These are phyloP conservation scores for Thereuonema tuberculata DNA, from an alignment of 1,140 invertebrate genomes.

Conservation along the genomic window DNA sequence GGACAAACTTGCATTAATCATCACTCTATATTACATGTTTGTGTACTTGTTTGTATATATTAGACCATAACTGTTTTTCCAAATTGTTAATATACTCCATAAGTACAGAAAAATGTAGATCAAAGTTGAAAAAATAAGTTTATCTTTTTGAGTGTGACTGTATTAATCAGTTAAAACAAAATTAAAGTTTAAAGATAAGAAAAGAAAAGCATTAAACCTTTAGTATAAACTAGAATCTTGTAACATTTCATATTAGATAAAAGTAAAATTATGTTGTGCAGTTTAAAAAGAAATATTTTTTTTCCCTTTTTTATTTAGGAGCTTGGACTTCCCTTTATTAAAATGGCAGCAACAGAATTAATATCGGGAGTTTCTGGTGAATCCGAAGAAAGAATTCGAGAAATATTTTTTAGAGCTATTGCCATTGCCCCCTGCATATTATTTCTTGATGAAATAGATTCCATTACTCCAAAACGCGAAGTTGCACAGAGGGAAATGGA, in stretches of 20 bases:
- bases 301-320: slow-evolving; percentile 30
- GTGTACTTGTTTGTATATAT: too few species aligned
- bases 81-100: too few species aligned
- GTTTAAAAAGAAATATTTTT: background rate
- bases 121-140: too few species aligned
- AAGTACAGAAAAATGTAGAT: too few species aligned
- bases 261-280: background rate
- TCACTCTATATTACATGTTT: too few species aligned
- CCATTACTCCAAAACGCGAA: slow-evolving; percentile 67
- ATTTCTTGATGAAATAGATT: slow-evolving; percentile 92
- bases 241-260: background rate
- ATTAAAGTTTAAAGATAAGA: too few species aligned
- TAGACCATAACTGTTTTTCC: too few species aligned
- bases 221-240: background rate
- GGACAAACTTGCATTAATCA: too few species aligned
- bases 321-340: slow-evolving; percentile 55
- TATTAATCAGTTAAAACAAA: too few species aligned
- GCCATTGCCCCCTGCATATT: slow-evolving; percentile 62
- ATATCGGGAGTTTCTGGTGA: slow-evolving; percentile 91
- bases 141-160: too few species aligned
- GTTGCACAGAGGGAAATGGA: slow-evolving; percentile 90
- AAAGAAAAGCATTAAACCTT: too few species aligned
- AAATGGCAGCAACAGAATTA: slow-evolving; percentile 77
- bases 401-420: slow-evolving; percentile 73
- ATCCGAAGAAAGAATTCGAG: slow-evolving; percentile 80